phyloP scores from a whole-genome alignment of 2,113 vertebrate species.

The Spilogale gracilis region DNA sequence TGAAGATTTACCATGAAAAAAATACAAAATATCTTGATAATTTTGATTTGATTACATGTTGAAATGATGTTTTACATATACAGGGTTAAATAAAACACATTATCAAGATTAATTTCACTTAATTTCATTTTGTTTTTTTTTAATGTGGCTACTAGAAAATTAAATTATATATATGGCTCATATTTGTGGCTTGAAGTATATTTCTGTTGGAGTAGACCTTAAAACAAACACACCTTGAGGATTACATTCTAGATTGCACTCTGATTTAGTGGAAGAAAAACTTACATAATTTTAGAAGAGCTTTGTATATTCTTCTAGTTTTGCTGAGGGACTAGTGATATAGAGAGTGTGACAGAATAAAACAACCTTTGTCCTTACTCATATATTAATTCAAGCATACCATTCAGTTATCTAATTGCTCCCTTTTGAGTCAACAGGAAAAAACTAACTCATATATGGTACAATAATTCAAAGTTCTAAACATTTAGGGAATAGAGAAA shows the following conservation, averaged over 20 bases:
- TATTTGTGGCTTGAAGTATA: background rate
- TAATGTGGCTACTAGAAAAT: background rate
- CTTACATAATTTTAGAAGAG: background rate
- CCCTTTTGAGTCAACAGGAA: background rate
- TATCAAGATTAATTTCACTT: constrained; percentile 33
- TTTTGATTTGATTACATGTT: background rate
- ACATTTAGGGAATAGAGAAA: constrained; percentile 20
- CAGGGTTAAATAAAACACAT: background rate
- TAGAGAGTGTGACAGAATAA: background rate
- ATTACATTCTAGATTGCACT: background rate
- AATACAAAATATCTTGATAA: background rate
- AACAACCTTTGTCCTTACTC: background rate
- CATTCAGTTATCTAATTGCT: background rate
- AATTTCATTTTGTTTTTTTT: background rate
- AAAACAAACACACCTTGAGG: background rate
- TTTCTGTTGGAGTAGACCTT: background rate
- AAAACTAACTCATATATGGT: background rate
- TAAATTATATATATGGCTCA: background rate
- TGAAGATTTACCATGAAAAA: background rate
- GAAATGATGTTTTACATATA: background rate
- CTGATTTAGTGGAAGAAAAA: background rate
- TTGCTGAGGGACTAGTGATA: background rate
- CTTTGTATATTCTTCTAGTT: background rate
- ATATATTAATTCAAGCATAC: background rate
- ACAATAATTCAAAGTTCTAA: background rate